These are phyloP conservation scores for Scomber colias DNA, from an alignment of 2,113 vertebrate genomes.

Conservation along the genomic window DNA sequence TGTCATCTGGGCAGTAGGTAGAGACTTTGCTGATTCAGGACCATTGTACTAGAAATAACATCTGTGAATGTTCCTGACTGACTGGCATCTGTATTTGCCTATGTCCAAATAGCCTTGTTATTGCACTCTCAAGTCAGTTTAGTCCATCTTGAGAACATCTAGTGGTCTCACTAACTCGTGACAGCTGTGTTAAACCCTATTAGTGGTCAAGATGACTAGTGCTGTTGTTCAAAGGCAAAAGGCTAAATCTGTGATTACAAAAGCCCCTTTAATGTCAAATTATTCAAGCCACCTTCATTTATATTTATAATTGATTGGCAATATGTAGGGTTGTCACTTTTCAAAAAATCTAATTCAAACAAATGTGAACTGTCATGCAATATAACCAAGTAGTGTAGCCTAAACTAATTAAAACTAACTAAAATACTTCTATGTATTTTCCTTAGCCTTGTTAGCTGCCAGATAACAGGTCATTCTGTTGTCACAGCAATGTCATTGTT, in stretches of 20 bases:
- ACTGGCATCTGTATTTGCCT: background rate
- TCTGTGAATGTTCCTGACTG: background rate
- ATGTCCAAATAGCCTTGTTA: slow-evolving; percentile 21
- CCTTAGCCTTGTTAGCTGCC: too few species aligned
- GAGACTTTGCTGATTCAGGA: background rate
- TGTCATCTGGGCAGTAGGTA: background rate
- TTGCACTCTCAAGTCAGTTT: slow-evolving; percentile 39
- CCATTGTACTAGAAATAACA: background rate
- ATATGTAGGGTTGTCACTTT: too few species aligned
- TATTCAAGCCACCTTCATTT: background rate
- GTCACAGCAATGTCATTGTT: too few species aligned
- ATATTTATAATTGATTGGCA: background rate
- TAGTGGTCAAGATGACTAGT: slow-evolving; percentile 40
- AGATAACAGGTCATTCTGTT: too few species aligned
- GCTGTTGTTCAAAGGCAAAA: slow-evolving; percentile 37
- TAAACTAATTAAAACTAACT: too few species aligned
- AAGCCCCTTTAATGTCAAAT: background rate
- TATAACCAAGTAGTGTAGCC: too few species aligned
- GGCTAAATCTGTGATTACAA: slow-evolving; percentile 5
- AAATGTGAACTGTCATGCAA: too few species aligned
- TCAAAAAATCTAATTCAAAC: too few species aligned
- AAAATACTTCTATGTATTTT: too few species aligned
- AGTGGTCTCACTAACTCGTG: slow-evolving; percentile 62
- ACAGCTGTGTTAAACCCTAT: slow-evolving; percentile 70
- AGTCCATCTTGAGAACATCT: slow-evolving; percentile 45